Evolutionary conservation across 2,888 invertebrate species (phyloP), one percentile per base, ranked within the genome.

Genomic region (Octodonta nipae): DNA sequence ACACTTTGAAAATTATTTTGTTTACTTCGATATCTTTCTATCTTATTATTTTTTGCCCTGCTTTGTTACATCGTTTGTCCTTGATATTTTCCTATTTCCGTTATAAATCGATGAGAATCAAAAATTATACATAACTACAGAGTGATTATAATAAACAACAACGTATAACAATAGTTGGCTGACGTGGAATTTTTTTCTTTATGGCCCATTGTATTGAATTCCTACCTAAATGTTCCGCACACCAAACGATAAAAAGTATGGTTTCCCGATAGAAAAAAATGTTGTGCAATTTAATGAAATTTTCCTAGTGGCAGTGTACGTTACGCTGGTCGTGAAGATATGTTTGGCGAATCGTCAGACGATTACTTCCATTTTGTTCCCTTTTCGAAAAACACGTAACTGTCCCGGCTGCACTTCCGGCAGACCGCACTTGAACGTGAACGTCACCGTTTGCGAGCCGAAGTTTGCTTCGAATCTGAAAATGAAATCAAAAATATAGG

Each of bases 391-490:
- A 37, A 79, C 75, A 50, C 75, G 70, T 35, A 77, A 72, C 48
- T 73, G 74, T 15, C 76, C 75, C 27, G 76, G 73, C 47, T 70
- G 68, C 37, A 72, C 64, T 45, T 77, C 76, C 6, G 75, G 69
- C 48, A 75, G 53, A 17, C 75, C 74, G 49, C 73, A 75, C 58
- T 76, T 77, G 64, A 86, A 86, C 42, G 76, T 71, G 54, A 86
- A 74, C 46, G 80, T 76, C 45, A 86, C 83, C 43, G 75, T 75
- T 63, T 82, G 81, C 51, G 78, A 75, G 5, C 82, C 83, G 61
- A 84, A 81, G 63, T 81, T 80, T 14, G 81, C 81, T 62, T 84
- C 83, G 63, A 84, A 84, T 61, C 83, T 84, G 57, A 7, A 48
- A 46, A 31, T 36, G 8, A 32, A 15, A 26, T 30, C 13, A n/a